These are phyloP conservation scores for Cepphus grylle DNA, from an alignment of 2,113 vertebrate species.

Conservation along the genomic window DNA sequence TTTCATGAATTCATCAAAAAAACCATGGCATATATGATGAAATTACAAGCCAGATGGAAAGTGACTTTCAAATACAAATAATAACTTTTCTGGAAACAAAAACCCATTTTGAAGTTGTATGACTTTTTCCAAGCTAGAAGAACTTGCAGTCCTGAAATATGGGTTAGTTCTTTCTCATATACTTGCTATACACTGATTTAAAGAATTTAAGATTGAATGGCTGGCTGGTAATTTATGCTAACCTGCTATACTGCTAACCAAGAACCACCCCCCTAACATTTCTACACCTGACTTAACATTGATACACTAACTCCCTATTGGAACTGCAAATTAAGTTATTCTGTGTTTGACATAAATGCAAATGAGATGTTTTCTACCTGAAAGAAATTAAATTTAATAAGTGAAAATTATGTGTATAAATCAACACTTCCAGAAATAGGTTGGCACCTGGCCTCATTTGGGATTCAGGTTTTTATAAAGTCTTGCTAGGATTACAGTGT, in stretches of 20 bases:
- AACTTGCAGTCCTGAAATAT: not conserved
- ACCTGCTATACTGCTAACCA: not conserved
- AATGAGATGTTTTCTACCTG: not conserved
- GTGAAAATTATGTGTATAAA: not conserved
- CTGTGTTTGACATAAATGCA: not conserved
- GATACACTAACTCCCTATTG: not conserved
- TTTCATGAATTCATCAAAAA: conserved; percentile 74
- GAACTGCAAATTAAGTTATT: not conserved
- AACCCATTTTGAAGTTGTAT: not conserved
- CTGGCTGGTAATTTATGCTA: not conserved
- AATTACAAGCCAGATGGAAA: not conserved
- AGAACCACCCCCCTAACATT: not conserved
- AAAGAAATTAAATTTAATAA: not conserved
- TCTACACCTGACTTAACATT: not conserved
- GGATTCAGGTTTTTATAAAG: not conserved
- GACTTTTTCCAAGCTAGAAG: not conserved
- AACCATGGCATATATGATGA: not conserved
- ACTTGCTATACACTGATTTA: not conserved
- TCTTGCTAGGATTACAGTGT: not conserved
- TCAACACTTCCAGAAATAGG: not conserved
- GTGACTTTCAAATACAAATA: not conserved
- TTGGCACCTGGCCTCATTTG: not conserved
- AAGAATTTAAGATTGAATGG: not conserved
- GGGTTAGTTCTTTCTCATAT: not conserved
- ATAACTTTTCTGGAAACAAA: not conserved